Conservation (phyloP, 2,113 vertebrate species). For the Alectura lathami region DNA sequence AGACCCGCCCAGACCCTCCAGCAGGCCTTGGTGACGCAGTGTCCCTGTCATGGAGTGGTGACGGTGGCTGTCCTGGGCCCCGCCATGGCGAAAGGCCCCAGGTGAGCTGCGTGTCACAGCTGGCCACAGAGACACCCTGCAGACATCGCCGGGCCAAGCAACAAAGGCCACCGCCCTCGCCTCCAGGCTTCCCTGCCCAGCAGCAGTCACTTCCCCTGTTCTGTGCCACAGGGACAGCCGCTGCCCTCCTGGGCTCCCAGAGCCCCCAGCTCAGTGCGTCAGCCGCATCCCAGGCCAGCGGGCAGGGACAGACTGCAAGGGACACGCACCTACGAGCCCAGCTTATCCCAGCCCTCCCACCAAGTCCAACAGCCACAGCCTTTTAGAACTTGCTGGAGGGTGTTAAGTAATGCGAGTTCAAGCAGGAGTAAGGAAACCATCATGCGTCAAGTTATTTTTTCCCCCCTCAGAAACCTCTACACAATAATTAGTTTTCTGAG, state of each 20-base stretch:
- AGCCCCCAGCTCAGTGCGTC: fast-evolving
- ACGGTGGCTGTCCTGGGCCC: background rate
- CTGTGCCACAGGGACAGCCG: background rate
- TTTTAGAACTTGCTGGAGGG: background rate
- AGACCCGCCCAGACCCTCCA: too few relatives aligned
- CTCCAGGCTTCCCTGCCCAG: too few relatives aligned
- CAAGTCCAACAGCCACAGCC: background rate
- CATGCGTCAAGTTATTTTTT: background rate
- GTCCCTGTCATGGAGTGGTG: background rate
- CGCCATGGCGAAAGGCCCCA: background rate
- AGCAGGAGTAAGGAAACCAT: background rate
- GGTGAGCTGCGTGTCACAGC: fast-evolving
- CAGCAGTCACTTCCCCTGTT: too few relatives aligned
- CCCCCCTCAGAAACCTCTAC: background rate
- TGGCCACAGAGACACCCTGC: background rate
- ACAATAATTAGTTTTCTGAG: constrained; percentile 49
- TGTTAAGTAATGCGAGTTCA: background rate
- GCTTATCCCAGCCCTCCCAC: background rate
- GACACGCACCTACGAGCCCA: background rate
- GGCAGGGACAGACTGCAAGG: background rate
- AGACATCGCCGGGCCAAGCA: background rate
- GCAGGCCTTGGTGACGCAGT: background rate
- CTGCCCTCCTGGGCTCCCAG: background rate
- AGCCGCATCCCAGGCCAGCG: background rate
- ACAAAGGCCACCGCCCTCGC: too few relatives aligned